These are phyloP conservation scores for Drosophila prosaltans DNA, from an alignment of 1,140 invertebrate genomes.

Conservation along the genomic window DNA sequence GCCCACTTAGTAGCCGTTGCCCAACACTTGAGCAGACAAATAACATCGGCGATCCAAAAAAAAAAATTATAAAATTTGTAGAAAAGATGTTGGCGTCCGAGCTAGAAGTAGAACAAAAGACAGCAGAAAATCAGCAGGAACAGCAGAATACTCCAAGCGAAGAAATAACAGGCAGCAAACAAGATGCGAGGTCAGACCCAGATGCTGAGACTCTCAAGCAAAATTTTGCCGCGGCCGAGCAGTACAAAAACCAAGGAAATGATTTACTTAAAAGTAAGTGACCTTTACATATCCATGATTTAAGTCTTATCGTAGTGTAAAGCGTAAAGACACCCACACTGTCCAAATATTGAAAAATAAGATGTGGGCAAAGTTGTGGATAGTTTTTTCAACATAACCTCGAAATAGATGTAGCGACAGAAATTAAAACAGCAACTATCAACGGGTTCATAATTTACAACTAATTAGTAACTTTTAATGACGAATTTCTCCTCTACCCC, in stretches of 20 bases:
- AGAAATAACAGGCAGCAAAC: conserved; percentile 48
- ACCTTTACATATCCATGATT: conserved; percentile 1
- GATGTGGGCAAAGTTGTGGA: conserved; percentile 20
- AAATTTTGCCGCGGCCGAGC: conserved; percentile 86
- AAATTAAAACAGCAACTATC: conserved; percentile 43
- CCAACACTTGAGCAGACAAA: conserved; percentile 67
- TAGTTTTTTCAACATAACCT: conserved; percentile 58
- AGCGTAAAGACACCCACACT: neutral
- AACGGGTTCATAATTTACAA: conserved; percentile 56
- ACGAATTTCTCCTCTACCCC: neutral
- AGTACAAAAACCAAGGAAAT: conserved; percentile 93
- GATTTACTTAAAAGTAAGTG: conserved; percentile 92
- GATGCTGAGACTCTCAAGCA: conserved; percentile 38
- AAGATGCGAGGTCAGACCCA: conserved; percentile 38
- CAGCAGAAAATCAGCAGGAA: conserved; percentile 49
- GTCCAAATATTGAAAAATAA: conserved; percentile 6
- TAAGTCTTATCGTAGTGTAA: neutral
- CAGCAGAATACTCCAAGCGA: conserved; percentile 19
- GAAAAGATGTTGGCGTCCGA: conserved; percentile 68
- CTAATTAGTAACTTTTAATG: conserved; percentile 40
- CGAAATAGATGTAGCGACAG: conserved; percentile 6
- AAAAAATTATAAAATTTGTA: conserved; percentile 52
- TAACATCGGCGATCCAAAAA: conserved; percentile 66
- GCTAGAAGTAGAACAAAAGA: conserved; percentile 58
- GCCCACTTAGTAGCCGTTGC: conserved; percentile 31